Evolutionary conservation across 2,888 invertebrate genomes (phyloP).

Genomic region (Reticulitermes lucifugus): DNA sequence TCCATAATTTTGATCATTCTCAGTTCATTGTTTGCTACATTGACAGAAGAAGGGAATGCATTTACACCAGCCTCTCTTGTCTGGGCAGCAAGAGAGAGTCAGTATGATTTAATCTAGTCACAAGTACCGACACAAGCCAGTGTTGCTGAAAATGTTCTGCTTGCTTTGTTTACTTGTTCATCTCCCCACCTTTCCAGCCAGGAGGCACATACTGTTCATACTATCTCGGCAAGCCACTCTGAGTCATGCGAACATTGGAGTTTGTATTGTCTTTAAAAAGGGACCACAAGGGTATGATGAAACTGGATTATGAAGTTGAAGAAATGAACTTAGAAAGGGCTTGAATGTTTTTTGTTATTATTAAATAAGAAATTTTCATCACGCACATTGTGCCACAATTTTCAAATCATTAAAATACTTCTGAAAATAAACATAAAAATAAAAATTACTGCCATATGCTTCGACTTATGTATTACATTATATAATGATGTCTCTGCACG

Average conservation of each 20-base stretch:
- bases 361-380: constrained; percentile 36
- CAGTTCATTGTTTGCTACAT: constrained; percentile 10
- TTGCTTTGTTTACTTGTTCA: neutral
- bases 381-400: constrained; percentile 34
- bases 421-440: constrained; percentile 28
- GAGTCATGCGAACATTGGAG: neutral
- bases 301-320: constrained; percentile 16
- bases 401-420: constrained; percentile 39
- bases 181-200: neutral
- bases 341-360: constrained; percentile 37
- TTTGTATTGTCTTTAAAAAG: constrained; percentile 28
- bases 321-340: constrained; percentile 33
- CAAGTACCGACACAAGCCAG: constrained; percentile 10
- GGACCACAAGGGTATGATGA: constrained; percentile 39
- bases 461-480: constrained; percentile 17
- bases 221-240: neutral
- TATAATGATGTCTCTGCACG: constrained; percentile 27
- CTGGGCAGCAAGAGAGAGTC: neutral
- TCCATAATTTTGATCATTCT: constrained; percentile 28
- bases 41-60: constrained; percentile 4
- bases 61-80: neutral
- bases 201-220: neutral
- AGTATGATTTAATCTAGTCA: neutral
- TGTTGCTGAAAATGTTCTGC: constrained; percentile 18
- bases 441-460: constrained; percentile 41